These are phyloP conservation scores for Callospermophilus lateralis DNA, from an alignment of 2,113 vertebrate species.

Conservation along the genomic window DNA sequence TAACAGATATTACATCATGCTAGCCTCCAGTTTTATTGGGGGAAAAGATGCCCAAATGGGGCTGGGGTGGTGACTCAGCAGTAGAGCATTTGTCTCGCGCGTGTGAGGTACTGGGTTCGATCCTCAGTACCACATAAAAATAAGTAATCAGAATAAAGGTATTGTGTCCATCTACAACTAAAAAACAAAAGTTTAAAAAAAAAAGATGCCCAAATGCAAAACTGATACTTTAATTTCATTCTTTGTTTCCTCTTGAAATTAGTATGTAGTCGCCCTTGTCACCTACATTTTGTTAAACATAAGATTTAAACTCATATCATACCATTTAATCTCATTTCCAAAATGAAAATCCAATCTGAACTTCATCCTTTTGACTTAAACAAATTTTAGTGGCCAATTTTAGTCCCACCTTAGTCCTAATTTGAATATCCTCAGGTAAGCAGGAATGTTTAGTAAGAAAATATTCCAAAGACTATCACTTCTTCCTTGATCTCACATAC, in stretches of 20 bases:
- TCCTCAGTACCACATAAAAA: too few relatives aligned
- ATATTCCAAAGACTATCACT: conserved; percentile 1
- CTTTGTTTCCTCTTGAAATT: conserved; percentile 13
- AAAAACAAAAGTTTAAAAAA: too few relatives aligned
- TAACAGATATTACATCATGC: not conserved
- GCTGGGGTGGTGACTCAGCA: too few relatives aligned
- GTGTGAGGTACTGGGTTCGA: too few relatives aligned
- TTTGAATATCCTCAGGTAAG: not conserved
- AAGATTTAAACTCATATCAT: conserved; percentile 9
- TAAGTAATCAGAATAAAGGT: too few relatives aligned
- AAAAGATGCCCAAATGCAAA: not conserved
- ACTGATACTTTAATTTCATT: conserved; percentile 19
- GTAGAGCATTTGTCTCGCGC: too few relatives aligned
- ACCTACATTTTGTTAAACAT: not conserved
- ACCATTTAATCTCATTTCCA: conserved; percentile 18
- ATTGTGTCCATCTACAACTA: too few relatives aligned
- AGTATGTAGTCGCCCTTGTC: not conserved
- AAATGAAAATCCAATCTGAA: conserved; percentile 34
- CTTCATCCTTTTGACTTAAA: not conserved
- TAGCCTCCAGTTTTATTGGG: not conserved
- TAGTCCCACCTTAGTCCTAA: not conserved
- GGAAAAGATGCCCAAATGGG: not conserved
- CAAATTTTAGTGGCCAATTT: not conserved
- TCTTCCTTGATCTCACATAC: conserved; percentile 18
- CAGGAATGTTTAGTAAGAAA: not conserved